Conservation (phyloP, 1,140 invertebrate genomes). For the Paracyclopina nana region DNA sequence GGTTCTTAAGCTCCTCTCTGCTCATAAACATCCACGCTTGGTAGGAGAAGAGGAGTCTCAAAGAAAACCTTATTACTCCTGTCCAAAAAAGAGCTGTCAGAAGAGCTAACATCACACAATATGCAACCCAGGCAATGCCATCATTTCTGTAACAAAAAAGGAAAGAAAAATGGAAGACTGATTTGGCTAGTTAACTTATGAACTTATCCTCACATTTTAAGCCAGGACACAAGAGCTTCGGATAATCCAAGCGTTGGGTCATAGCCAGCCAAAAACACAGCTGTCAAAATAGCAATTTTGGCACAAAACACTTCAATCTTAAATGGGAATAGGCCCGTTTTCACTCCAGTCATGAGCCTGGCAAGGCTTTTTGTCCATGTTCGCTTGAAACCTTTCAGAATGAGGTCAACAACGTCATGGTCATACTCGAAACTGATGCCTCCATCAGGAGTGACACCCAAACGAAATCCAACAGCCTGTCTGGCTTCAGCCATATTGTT, state of each 20-base stretch:
- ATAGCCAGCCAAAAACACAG: background rate
- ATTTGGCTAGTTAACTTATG: too few species aligned
- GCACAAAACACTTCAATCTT: background rate
- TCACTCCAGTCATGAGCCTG: background rate
- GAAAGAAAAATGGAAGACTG: background rate
- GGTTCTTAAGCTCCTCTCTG: background rate
- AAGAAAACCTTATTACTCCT: background rate
- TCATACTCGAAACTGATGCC: background rate
- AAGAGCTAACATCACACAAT: background rate
- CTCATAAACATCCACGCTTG: background rate
- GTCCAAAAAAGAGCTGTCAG: background rate
- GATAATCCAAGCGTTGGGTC: background rate
- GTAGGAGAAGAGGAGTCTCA: background rate
- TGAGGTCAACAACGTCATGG: background rate
- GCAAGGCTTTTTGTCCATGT: background rate
- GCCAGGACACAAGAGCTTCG: background rate
- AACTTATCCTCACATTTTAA: background rate
- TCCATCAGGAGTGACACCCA: background rate
- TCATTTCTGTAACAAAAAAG: background rate
- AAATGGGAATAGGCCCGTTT: background rate
- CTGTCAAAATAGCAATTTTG: background rate
- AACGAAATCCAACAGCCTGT: background rate
- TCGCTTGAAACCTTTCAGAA: background rate
- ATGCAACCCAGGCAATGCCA: background rate
- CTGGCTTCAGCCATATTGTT: slow-evolving; percentile 6